Conservation (phyloP, 2,797 vertebrate genomes). For the Sphenopsis melanotis region DNA sequence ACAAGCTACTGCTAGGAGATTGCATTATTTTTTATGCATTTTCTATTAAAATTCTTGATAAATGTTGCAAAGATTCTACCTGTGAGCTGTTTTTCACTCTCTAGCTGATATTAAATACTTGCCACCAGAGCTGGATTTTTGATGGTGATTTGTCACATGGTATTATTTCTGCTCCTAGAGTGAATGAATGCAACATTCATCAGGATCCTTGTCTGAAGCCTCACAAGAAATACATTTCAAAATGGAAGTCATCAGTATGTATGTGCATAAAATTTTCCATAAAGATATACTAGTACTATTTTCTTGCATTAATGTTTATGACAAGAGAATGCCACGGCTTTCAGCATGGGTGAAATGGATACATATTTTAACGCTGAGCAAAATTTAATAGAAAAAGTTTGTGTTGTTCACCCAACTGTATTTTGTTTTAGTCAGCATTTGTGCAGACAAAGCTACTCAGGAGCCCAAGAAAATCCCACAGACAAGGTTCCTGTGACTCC, state of each 20-base stretch:
- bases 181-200: constrained; percentile 15
- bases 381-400: constrained; percentile 15
- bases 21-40: constrained; percentile 44
- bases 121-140: constrained; percentile 21
- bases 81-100: constrained; percentile 34
- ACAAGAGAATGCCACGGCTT: background rate
- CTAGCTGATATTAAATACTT: constrained; percentile 32
- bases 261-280: constrained; percentile 37
- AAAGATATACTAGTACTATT: background rate
- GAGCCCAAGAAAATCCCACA: background rate
- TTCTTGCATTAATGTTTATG: constrained; percentile 40
- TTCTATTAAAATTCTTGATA: constrained; percentile 55
- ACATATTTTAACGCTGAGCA: constrained; percentile 35
- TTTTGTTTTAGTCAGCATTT: background rate
- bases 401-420: background rate
- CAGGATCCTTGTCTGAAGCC: constrained; percentile 24
- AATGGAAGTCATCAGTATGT: background rate
- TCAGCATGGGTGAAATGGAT: constrained; percentile 11
- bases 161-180: constrained; percentile 27
- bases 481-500: background rate
- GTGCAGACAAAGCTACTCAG: background rate
- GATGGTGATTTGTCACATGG: constrained; percentile 36
- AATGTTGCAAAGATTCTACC: constrained; percentile 49
- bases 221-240: constrained; percentile 11
- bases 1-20: constrained; percentile 11